Evolutionary conservation across 2,113 vertebrate species (phyloP).

Genomic region (Eolophus roseicapilla): DNA sequence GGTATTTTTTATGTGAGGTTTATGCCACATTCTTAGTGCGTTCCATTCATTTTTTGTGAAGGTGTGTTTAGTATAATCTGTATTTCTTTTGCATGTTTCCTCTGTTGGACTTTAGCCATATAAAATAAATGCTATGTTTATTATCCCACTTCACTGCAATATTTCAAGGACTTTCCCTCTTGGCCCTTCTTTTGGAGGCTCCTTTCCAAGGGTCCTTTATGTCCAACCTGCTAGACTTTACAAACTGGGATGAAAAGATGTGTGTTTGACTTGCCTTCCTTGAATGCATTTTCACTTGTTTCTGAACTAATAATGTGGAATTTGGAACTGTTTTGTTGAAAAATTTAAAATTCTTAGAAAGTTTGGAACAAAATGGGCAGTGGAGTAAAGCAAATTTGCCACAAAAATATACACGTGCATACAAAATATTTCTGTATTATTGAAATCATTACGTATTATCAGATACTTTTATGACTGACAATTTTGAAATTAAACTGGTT

Average conservation of each 20-base stretch:
- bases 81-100: slow-evolving; percentile 56
- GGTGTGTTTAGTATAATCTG: slow-evolving; percentile 24
- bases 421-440: neutral
- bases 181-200: neutral
- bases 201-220: slow-evolving; percentile 39
- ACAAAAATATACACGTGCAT: neutral
- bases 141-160: slow-evolving; percentile 45
- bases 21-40: neutral
- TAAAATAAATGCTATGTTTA: slow-evolving; percentile 55
- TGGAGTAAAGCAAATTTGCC: neutral
- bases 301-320: neutral
- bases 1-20: neutral
- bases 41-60: slow-evolving; percentile 46
- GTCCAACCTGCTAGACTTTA: neutral
- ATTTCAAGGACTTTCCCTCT: slow-evolving; percentile 48
- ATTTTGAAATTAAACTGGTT: neutral
- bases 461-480: neutral
- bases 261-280: neutral
- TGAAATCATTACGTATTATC: neutral
- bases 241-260: neutral
- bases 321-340: neutral
- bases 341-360: neutral
- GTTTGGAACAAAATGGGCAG: neutral
- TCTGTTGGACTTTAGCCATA: slow-evolving; percentile 42
- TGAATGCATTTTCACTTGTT: neutral